A percentile compares a stretch with the other conserved stretches of the same genome.
Evolutionary conservation across 2,113 vertebrate species (phyloP).

Genomic region (Lamprotornis superbus): DNA sequence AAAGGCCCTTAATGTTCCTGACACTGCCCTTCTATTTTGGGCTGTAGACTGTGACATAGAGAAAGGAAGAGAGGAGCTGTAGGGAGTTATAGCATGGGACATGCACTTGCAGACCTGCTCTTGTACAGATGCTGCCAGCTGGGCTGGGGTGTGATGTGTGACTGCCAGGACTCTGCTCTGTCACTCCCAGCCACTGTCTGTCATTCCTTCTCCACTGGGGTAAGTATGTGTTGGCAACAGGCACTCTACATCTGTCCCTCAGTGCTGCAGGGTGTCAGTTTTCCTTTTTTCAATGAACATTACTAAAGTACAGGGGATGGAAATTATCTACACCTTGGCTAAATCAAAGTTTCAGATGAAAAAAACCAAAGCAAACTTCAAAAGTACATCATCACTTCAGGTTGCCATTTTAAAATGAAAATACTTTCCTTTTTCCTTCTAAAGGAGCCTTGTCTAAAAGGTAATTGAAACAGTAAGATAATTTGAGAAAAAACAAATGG

Average conservation of each 20-base stretch:
- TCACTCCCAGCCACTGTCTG: not conserved
- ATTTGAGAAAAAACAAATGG: not conserved
- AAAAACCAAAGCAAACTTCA: not conserved
- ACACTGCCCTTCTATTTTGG: not conserved
- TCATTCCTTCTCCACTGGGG: not conserved
- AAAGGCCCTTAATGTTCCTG: not conserved
- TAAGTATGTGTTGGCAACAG: not conserved
- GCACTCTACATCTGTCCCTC: not conserved
- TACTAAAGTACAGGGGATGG: not conserved
- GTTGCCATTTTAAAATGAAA: not conserved
- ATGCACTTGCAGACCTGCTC: not conserved
- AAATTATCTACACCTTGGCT: not conserved
- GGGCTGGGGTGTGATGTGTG: not conserved
- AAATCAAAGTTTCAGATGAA: not conserved
- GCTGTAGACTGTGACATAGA: not conserved
- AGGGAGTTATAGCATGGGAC: not conserved
- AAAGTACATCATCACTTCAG: not conserved
- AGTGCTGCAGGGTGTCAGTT: not conserved
- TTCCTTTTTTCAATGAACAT: not conserved
- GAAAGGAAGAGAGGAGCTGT: not conserved
- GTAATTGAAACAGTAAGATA: not conserved
- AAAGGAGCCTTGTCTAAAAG: not conserved
- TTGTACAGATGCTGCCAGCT: not conserved
- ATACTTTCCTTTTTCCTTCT: not conserved
- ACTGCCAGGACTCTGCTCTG: not conserved